Percentiles rank a stretch among this genome's conserved stretches.
phyloP scores from a whole-genome alignment of 2,797 vertebrate genomes.

The Miichthys miiuy region DNA sequence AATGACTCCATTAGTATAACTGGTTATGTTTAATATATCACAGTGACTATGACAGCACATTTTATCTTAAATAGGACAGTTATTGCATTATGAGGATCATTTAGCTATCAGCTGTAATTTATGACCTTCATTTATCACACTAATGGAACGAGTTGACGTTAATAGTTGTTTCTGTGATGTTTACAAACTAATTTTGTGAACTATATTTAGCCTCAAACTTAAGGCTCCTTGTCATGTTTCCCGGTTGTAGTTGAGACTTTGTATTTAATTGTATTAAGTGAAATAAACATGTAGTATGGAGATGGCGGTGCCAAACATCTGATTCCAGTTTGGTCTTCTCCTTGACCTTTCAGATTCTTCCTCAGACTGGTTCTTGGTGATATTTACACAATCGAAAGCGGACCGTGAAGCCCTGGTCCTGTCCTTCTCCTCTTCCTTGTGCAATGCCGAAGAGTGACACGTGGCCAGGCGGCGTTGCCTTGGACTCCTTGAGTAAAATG shows the following conservation, averaged over 20 bases:
- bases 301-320: not conserved
- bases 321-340: slow-evolving; percentile 12
- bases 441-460: slow-evolving; percentile 90
- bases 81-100: slow-evolving; percentile 44
- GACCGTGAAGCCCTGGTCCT: slow-evolving; percentile 28
- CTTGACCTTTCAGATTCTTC: slow-evolving; percentile 43
- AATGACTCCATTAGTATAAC: slow-evolving; percentile 40
- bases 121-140: slow-evolving; percentile 34
- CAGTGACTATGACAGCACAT: slow-evolving; percentile 24
- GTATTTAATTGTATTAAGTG: not conserved
- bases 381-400: slow-evolving; percentile 31
- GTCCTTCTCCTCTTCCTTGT: slow-evolving; percentile 56
- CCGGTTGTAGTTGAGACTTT: not conserved
- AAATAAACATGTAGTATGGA: not conserved
- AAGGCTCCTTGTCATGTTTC: not conserved
- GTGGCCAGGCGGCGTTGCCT: slow-evolving; percentile 85
- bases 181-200: slow-evolving; percentile 20
- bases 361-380: slow-evolving; percentile 19
- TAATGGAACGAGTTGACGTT: slow-evolving; percentile 34
- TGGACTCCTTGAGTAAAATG: slow-evolving; percentile 81
- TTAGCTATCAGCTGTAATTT: slow-evolving; percentile 43
- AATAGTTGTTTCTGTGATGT: slow-evolving; percentile 30
- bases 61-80: slow-evolving; percentile 27
- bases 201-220: slow-evolving; percentile 3
- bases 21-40: slow-evolving; percentile 34